Evolutionary conservation across 1,140 invertebrate species (phyloP).

Genomic region (Aethina tumida): DNA sequence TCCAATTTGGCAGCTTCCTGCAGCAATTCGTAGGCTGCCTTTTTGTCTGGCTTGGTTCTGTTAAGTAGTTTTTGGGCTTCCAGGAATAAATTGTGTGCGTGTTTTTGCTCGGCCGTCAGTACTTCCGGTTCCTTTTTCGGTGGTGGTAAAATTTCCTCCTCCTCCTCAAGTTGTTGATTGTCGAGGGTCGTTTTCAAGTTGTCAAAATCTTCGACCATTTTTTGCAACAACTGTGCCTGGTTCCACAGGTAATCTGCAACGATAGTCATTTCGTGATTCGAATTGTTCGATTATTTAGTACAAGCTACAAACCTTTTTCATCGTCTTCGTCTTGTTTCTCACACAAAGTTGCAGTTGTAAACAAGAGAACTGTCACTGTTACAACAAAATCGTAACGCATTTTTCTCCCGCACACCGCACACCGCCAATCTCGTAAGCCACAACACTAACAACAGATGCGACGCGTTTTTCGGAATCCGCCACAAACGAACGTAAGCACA

Average conservation of each 20-base stretch:
- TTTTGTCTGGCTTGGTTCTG: slow-evolving; percentile 53
- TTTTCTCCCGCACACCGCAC: too few species aligned
- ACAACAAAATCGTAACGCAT: not conserved
- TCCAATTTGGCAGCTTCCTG: slow-evolving; percentile 66
- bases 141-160: slow-evolving; percentile 39
- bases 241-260: slow-evolving; percentile 25
- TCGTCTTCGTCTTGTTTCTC: too few species aligned
- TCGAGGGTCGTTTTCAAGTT: slow-evolving; percentile 19
- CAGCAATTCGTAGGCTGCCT: slow-evolving; percentile 55
- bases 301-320: too few species aligned
- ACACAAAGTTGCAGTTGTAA: slow-evolving; percentile 2
- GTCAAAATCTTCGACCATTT: slow-evolving; percentile 30
- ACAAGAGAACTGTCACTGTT: not conserved
- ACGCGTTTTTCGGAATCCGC: too few species aligned
- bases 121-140: slow-evolving; percentile 38
- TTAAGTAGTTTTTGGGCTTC: slow-evolving; percentile 59
- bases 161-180: slow-evolving; percentile 28
- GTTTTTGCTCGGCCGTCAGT: slow-evolving; percentile 46
- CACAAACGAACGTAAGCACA: too few species aligned
- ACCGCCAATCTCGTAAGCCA: too few species aligned
- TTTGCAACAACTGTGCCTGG: slow-evolving; percentile 29
- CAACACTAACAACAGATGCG: too few species aligned
- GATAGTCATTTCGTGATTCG: too few species aligned
- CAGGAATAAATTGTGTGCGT: too few species aligned
- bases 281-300: too few species aligned